A percentile compares a stretch with the other conserved stretches of the same genome.
Conservation (phyloP, 2,888 invertebrate species). For the Pammene aurita region DNA sequence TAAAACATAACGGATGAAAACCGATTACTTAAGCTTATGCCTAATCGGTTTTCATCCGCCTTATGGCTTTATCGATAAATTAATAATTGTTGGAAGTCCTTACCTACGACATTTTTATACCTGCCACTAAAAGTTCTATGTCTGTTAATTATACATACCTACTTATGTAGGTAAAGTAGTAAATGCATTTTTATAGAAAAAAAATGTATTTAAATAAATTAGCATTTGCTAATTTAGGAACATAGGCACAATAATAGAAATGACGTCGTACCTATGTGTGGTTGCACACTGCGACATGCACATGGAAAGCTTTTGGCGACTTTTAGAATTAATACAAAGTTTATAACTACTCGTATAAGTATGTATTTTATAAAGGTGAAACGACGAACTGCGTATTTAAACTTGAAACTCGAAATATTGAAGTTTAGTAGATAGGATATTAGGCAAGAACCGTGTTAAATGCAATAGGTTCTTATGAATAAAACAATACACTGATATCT, state of each 20-base stretch:
- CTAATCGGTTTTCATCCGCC: too few relatives aligned
- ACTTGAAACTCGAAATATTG: constrained; percentile 4
- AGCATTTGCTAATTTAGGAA: constrained; percentile 1
- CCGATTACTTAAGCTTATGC: too few relatives aligned
- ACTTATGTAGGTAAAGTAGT: too few relatives aligned
- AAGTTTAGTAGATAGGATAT: constrained; percentile 9
- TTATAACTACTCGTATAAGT: background rate
- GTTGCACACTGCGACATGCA: constrained; percentile 1
- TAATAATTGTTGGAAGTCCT: too few relatives aligned
- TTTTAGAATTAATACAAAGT: constrained; percentile 6
- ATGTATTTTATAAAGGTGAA: constrained; percentile 9
- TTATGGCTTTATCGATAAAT: too few relatives aligned
- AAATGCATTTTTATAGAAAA: background rate
- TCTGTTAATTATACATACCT: background rate
- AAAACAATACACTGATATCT: constrained; percentile 20
- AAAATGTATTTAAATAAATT: constrained; percentile 4
- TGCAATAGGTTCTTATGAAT: constrained; percentile 3
- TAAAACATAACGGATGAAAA: too few relatives aligned
- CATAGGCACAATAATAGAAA: constrained; percentile 11
- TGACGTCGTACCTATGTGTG: background rate
- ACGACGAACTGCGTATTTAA: constrained; percentile 4
- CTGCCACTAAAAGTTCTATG: too few relatives aligned
- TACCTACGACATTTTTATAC: too few relatives aligned
- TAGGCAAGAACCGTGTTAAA: constrained; percentile 21
- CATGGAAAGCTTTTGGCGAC: constrained; percentile 12